phyloP scores from a whole-genome alignment of 2,888 invertebrate species.

The Phlogophora meticulosa region DNA sequence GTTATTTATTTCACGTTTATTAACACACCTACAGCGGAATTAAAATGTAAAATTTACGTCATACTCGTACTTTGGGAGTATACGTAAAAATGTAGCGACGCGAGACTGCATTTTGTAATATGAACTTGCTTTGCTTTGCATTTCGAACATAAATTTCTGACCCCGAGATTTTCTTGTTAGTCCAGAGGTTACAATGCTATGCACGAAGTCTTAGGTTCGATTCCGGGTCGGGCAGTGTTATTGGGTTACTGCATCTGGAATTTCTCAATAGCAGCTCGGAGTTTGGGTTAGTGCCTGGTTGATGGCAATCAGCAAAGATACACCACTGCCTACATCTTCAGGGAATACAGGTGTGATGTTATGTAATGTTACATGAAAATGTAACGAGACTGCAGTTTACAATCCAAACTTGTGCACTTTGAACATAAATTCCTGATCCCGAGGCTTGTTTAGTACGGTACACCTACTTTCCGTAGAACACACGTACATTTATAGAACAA shows the following conservation, averaged over 20 bases:
- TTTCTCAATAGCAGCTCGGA: no score
- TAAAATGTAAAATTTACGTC: slow-evolving; percentile 56
- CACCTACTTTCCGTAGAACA: slow-evolving; percentile 16
- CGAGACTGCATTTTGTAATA: slow-evolving; percentile 55
- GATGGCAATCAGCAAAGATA: no score
- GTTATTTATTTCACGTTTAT: slow-evolving; percentile 42
- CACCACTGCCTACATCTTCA: no score
- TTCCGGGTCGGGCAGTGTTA: no score
- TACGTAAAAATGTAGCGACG: slow-evolving; percentile 57
- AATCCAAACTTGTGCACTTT: slow-evolving; percentile 65
- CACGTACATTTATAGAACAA: neutral
- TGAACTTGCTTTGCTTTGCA: slow-evolving; percentile 62
- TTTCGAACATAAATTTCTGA: slow-evolving; percentile 67
- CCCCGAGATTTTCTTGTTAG: no score
- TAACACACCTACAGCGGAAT: slow-evolving; percentile 42
- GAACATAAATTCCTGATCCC: slow-evolving; percentile 66
- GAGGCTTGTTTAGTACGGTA: slow-evolving; percentile 39
- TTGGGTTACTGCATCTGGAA: no score
- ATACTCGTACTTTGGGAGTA: slow-evolving; percentile 28
- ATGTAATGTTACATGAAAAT: no score
- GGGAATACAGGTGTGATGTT: no score
- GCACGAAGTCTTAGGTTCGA: no score
- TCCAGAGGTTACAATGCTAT: no score
- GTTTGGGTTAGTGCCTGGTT: no score
- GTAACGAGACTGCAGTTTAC: slow-evolving; percentile 59